These are phyloP conservation scores for Tetrax tetrax DNA, from an alignment of 2,113 vertebrate genomes.

Conservation along the genomic window DNA sequence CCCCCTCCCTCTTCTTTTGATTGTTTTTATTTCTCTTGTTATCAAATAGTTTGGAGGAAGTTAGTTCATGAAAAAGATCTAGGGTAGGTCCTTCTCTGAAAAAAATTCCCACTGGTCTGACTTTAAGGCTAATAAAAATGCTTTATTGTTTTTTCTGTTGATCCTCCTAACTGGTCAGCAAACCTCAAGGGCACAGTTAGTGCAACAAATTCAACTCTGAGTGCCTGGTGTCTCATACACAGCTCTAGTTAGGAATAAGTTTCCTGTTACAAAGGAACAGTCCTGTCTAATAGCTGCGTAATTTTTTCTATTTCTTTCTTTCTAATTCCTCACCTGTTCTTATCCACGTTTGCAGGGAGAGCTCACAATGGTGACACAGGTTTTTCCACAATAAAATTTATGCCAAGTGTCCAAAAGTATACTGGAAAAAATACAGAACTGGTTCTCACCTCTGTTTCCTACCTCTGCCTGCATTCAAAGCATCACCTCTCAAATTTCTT, in stretches of 20 bases:
- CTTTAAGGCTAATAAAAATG: conserved; percentile 71
- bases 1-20: background rate
- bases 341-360: background rate
- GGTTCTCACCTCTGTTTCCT: background rate
- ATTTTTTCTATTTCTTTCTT: background rate
- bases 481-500: background rate
- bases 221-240: background rate
- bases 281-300: background rate
- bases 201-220: background rate
- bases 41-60: conserved; percentile 26
- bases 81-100: conserved; percentile 12
- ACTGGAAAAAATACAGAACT: background rate
- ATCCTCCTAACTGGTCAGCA: conserved; percentile 55
- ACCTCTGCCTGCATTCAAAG: background rate
- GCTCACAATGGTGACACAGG: background rate
- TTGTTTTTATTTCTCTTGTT: conserved; percentile 23
- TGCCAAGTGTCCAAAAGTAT: background rate
- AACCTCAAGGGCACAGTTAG: conserved; percentile 39
- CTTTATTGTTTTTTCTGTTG: conserved; percentile 66
- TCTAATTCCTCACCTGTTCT: background rate
- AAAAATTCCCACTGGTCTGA: conserved; percentile 45
- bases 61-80: conserved; percentile 20
- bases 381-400: background rate
- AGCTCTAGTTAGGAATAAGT: background rate
- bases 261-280: background rate